phyloP scores from a whole-genome alignment of 2,888 invertebrate species.

The Octodonta nipae region DNA sequence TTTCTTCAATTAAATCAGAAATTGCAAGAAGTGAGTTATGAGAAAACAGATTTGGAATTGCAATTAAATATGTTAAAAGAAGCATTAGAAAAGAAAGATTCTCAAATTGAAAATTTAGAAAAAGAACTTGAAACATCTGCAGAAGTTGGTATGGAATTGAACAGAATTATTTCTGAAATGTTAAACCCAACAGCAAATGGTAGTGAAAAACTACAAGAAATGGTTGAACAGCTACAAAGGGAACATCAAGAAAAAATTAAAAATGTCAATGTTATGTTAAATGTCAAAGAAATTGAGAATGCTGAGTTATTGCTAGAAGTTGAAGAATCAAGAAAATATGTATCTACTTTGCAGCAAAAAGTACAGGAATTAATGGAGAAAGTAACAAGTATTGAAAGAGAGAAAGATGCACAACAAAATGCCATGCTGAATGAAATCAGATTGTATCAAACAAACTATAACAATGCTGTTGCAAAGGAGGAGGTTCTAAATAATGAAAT shows the following conservation, averaged over 20 bases:
- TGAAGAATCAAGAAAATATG: conserved; percentile 30
- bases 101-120: conserved; percentile 53
- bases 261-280: conserved; percentile 39
- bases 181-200: conserved; percentile 55
- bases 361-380: conserved; percentile 32
- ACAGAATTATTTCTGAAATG: conserved; percentile 52
- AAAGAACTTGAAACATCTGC: conserved; percentile 69
- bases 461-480: conserved; percentile 38
- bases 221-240: conserved; percentile 51
- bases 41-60: conserved; percentile 45
- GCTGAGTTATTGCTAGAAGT: conserved; percentile 38
- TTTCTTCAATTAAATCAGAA: conserved; percentile 53
- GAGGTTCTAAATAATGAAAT: conserved; percentile 44
- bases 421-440: conserved; percentile 30
- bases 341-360: conserved; percentile 29
- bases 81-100: conserved; percentile 52
- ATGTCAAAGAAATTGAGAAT: conserved; percentile 42
- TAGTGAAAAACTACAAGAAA: conserved; percentile 43
- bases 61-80: conserved; percentile 54
- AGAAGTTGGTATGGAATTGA: conserved; percentile 63
- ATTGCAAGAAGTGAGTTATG: conserved; percentile 40
- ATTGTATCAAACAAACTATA: conserved; percentile 25
- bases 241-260: conserved; percentile 48
- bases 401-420: conserved; percentile 31
- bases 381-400: conserved; percentile 32